phyloP scores from a whole-genome alignment of 2,888 invertebrate species.

The Petrolisthes cinctipes region DNA sequence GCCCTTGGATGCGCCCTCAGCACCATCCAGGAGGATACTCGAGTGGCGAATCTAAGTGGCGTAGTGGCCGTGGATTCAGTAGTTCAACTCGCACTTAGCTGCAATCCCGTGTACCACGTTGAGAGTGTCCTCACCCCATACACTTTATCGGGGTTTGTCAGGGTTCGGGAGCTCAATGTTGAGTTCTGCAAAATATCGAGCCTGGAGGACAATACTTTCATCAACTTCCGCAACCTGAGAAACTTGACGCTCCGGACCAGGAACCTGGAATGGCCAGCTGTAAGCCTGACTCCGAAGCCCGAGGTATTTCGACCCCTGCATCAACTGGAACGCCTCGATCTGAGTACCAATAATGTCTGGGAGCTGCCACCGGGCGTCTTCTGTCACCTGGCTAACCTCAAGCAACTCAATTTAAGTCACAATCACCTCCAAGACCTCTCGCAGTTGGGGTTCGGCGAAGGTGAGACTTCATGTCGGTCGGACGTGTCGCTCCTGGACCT shows the following conservation, averaged over 20 bases:
- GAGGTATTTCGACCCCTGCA: slow-evolving; percentile 82
- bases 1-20: slow-evolving; percentile 50
- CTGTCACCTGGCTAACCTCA: slow-evolving; percentile 78
- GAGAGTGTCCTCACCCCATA: slow-evolving; percentile 78
- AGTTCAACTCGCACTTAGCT: slow-evolving; percentile 70
- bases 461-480: slow-evolving; percentile 67
- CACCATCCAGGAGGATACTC: slow-evolving; percentile 43
- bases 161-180: slow-evolving; percentile 79
- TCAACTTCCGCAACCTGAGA: slow-evolving; percentile 78
- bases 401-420: slow-evolving; percentile 80
- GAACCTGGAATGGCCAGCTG: slow-evolving; percentile 84
- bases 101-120: slow-evolving; percentile 82
- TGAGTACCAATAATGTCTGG: slow-evolving; percentile 86
- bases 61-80: slow-evolving; percentile 46
- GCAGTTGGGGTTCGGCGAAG: slow-evolving; percentile 80
- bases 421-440: slow-evolving; percentile 84
- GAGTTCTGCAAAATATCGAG: slow-evolving; percentile 85
- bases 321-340: slow-evolving; percentile 83
- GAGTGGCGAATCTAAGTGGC: slow-evolving; percentile 48
- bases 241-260: slow-evolving; percentile 80
- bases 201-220: slow-evolving; percentile 79
- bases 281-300: slow-evolving; percentile 81
- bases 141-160: slow-evolving; percentile 73
- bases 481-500: slow-evolving; percentile 75
- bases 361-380: slow-evolving; percentile 81